These are phyloP conservation scores for Felis chaus DNA, from an alignment of 2,113 vertebrate species.

Conservation along the genomic window DNA sequence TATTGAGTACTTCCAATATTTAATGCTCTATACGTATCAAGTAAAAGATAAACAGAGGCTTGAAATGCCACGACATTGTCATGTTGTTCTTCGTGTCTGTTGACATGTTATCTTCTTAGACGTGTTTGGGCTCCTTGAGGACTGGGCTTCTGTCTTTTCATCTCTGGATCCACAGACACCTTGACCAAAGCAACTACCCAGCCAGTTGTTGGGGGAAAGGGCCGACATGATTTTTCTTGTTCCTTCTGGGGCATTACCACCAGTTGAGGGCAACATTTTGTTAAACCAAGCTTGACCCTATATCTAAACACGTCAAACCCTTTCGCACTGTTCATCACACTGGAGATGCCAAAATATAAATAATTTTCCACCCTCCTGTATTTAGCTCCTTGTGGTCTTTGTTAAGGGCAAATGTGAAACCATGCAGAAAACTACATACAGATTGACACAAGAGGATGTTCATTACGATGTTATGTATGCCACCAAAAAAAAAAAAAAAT, in stretches of 20 bases:
- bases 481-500: neutral
- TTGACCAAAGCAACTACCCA: neutral
- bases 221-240: neutral
- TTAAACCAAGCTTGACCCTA: neutral
- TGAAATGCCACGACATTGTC: neutral
- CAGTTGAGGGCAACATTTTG: neutral
- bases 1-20: neutral
- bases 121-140: accelerated
- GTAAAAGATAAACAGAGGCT: neutral
- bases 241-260: neutral
- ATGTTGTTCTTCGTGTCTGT: neutral
- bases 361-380: neutral
- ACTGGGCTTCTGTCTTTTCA: neutral
- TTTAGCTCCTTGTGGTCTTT: neutral
- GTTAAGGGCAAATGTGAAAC: neutral
- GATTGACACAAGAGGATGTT: neutral
- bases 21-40: neutral
- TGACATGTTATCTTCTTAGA: neutral
- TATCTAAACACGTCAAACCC: neutral
- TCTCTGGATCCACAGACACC: neutral
- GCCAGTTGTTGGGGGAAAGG: neutral
- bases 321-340: neutral
- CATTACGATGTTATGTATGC: neutral
- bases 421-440: neutral
- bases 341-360: neutral